Conservation (phyloP, 2,888 invertebrate species). For the Xestia xanthographa region DNA sequence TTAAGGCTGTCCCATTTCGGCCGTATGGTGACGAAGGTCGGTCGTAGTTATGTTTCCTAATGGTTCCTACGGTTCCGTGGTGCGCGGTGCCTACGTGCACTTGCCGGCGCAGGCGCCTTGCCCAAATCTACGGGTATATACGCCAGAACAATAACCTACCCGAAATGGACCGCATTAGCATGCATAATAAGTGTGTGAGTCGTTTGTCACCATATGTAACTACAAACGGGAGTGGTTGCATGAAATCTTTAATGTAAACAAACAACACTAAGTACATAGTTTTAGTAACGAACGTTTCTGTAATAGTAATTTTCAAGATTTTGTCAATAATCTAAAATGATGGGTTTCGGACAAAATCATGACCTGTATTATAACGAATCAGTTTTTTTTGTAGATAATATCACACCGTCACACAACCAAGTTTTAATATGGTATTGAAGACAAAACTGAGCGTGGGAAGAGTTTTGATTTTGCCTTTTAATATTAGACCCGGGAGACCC, state of each 20-base stretch:
- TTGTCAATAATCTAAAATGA: not conserved
- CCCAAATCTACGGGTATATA: conserved; percentile 30
- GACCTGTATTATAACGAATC: not conserved
- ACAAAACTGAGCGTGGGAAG: conserved; percentile 38
- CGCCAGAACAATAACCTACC: conserved; percentile 41
- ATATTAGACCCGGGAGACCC: conserved; percentile 35
- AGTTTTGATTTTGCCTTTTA: conserved; percentile 23
- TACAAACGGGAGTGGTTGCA: not conserved
- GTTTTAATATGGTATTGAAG: not conserved
- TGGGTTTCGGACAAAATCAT: not conserved
- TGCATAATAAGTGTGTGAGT: conserved; percentile 2
- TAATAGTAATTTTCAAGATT: not conserved
- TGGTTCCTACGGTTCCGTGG: conserved; percentile 43
- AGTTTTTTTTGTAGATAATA: not conserved
- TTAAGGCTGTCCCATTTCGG: not conserved
- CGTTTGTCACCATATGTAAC: not conserved
- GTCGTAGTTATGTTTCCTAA: not conserved
- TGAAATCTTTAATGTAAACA: not conserved
- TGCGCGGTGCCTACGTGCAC: conserved; percentile 59
- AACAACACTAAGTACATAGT: not conserved
- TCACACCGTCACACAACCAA: not conserved
- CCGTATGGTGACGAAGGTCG: not conserved
- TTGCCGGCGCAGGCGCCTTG: conserved; percentile 43
- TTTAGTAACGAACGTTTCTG: not conserved
- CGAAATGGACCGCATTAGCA: conserved; percentile 7